These are phyloP conservation scores for Myiopsitta monachus DNA, from an alignment of 2,113 vertebrate genomes.

Conservation along the genomic window DNA sequence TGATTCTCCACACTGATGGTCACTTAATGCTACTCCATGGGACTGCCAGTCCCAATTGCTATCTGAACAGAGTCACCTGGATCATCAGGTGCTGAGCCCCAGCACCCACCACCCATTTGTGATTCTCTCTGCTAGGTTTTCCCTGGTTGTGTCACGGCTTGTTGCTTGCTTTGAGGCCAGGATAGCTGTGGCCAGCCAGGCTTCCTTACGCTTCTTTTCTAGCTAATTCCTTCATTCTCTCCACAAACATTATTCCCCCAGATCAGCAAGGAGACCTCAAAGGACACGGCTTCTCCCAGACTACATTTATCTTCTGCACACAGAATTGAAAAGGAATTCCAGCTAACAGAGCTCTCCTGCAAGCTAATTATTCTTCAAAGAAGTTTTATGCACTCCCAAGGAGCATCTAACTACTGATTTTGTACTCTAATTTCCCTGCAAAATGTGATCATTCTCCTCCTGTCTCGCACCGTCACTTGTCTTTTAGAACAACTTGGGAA, in stretches of 20 bases:
- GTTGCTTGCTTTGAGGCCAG: neutral
- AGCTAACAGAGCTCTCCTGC: neutral
- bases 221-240: neutral
- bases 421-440: constrained; percentile 17
- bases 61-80: neutral
- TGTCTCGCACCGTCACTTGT: neutral
- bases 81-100: neutral
- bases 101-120: neutral
- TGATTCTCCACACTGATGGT: neutral
- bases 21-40: neutral
- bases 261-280: neutral
- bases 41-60: neutral
- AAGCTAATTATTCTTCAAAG: constrained; percentile 56
- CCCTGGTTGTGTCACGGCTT: neutral
- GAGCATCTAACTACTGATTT: constrained; percentile 42
- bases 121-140: neutral
- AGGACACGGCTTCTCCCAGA: neutral
- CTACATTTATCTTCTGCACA: constrained; percentile 13
- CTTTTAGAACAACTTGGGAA: constrained; percentile 17
- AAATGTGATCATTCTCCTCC: constrained; percentile 19
- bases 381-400: constrained; percentile 29
- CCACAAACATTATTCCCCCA: neutral
- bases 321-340: constrained; percentile 9
- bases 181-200: neutral
- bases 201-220: neutral